Evolutionary conservation across 2,888 invertebrate species (phyloP).

Genomic region (Trissolcus brochymenae): DNA sequence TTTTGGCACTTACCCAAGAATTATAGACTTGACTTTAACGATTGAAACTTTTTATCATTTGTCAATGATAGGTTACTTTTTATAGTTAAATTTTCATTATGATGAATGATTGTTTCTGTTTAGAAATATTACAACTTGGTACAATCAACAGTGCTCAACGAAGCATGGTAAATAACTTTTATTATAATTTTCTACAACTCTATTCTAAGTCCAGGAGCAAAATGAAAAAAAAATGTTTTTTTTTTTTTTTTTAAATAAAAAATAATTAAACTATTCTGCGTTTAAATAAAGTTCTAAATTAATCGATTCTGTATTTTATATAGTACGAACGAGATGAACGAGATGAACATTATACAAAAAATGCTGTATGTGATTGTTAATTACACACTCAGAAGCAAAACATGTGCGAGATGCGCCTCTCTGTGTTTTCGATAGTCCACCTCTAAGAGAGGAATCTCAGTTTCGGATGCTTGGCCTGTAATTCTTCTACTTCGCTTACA

Average conservation of each 20-base stretch:
- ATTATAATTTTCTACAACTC: neutral
- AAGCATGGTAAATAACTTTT: conserved; percentile 1
- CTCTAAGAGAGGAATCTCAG: conserved; percentile 26
- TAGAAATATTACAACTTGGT: too few species aligned
- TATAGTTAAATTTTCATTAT: neutral
- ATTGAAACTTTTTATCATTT: conserved; percentile 35
- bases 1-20: conserved; percentile 46
- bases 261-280: too few species aligned
- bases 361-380: conserved; percentile 29
- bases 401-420: neutral
- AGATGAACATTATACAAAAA: conserved; percentile 16
- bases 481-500: conserved; percentile 18
- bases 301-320: neutral
- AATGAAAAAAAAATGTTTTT: neutral
- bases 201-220: too few species aligned
- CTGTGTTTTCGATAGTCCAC: conserved; percentile 30
- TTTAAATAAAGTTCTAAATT: too few species aligned
- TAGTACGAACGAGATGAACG: conserved; percentile 24
- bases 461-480: conserved; percentile 25
- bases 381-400: conserved; percentile 21
- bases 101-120: neutral
- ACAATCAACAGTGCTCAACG: neutral
- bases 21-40: conserved; percentile 34
- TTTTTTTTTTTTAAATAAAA: too few species aligned
- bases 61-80: neutral